Conservation (phyloP, 2,113 vertebrate species). For the Pituophis catenifer region DNA sequence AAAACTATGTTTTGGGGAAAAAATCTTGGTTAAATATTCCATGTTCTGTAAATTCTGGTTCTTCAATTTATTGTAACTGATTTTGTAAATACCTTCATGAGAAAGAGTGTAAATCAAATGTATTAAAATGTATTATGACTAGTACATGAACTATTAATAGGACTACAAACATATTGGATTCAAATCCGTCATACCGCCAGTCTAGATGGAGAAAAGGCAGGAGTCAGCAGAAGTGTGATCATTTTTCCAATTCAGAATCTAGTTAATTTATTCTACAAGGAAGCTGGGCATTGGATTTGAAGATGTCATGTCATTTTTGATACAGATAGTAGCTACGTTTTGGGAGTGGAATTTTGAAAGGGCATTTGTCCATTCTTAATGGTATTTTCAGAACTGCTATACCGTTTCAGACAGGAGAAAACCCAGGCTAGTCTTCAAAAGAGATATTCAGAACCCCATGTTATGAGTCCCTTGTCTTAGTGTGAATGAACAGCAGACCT, state of each 20-base stretch:
- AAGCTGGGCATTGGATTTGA: background rate
- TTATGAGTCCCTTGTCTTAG: background rate
- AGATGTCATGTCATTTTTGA: background rate
- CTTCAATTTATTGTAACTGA: background rate
- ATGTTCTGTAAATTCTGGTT: background rate
- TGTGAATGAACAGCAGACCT: background rate
- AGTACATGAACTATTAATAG: background rate
- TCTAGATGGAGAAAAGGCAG: background rate
- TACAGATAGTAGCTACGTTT: background rate
- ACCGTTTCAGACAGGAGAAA: background rate
- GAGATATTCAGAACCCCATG: background rate
- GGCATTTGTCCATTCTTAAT: background rate
- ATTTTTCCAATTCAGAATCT: background rate
- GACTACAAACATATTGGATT: background rate
- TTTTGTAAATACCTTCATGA: background rate
- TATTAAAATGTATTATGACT: background rate
- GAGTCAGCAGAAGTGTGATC: background rate
- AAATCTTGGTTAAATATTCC: background rate
- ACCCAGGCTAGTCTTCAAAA: background rate
- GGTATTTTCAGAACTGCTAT: background rate
- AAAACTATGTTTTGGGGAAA: background rate
- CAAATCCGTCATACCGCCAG: background rate
- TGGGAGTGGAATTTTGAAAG: background rate
- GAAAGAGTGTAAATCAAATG: background rate
- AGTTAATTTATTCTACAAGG: background rate